A percentile compares a stretch with the other conserved stretches of the same genome.
These are phyloP conservation scores for Clarias pachynema DNA, from an alignment of 2,797 vertebrate species.

Conservation along the genomic window DNA sequence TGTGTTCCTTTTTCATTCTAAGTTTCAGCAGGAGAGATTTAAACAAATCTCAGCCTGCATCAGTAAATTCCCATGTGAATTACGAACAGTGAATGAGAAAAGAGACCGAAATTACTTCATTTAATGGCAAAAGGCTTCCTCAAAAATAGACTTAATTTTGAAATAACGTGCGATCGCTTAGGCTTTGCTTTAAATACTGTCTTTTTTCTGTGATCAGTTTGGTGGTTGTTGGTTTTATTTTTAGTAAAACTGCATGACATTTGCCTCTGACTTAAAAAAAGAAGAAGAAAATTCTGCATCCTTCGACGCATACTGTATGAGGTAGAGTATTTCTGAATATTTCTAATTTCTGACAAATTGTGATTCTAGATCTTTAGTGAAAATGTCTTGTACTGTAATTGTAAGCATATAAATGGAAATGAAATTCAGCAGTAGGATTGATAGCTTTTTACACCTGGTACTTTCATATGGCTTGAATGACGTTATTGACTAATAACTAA, in stretches of 20 bases:
- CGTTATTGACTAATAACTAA: neutral
- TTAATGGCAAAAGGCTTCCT: neutral
- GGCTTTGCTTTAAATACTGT: neutral
- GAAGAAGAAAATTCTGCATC: neutral
- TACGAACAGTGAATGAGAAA: conserved; percentile 20
- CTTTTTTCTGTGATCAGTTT: neutral
- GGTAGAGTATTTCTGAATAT: neutral
- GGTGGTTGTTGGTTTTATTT: neutral
- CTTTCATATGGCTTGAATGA: neutral
- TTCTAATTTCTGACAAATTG: neutral
- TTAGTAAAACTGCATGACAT: neutral
- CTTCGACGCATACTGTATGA: neutral
- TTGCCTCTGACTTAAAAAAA: neutral
- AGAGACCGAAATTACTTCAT: neutral
- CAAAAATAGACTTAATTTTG: neutral
- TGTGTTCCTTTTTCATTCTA: conserved; percentile 34
- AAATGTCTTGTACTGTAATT: neutral
- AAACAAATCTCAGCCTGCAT: conserved; percentile 31
- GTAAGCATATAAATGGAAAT: neutral
- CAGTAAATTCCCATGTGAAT: conserved; percentile 34
- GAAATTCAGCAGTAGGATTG: neutral
- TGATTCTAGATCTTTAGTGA: neutral
- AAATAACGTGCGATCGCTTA: neutral
- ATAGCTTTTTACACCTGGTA: neutral
- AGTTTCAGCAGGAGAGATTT: conserved; percentile 42